Percentiles rank a stretch among this genome's conserved stretches.
Conservation (phyloP, 2,888 invertebrate species). For the Apodemia hepburni region DNA sequence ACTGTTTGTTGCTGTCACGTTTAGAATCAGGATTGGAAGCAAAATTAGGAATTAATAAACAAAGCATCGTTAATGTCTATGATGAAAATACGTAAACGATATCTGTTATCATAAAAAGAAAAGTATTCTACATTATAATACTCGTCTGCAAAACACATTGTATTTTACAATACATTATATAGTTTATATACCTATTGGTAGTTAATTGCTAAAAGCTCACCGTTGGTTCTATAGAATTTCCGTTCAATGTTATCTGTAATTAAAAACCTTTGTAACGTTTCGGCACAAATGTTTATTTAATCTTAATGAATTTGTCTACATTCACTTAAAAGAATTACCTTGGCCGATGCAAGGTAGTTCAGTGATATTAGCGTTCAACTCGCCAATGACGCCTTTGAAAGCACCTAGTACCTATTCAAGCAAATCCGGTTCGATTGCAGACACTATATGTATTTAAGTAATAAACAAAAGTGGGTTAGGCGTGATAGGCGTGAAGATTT, state of each 20-base stretch:
- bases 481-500: not conserved
- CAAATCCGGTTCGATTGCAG: conserved; percentile 45
- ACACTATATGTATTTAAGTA: conserved; percentile 4
- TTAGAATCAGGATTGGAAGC: too few relatives aligned
- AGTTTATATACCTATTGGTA: not conserved
- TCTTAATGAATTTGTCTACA: conserved; percentile 46
- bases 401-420: conserved; percentile 55
- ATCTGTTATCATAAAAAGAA: too few relatives aligned
- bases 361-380: conserved; percentile 66
- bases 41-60: too few relatives aligned
- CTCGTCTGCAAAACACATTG: too few relatives aligned
- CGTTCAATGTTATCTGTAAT: not conserved
- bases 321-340: conserved; percentile 64
- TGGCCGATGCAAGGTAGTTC: conserved; percentile 75
- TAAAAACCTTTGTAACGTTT: conserved; percentile 22
- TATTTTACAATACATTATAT: too few relatives aligned
- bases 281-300: conserved; percentile 27
- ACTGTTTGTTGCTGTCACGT: too few relatives aligned
- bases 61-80: too few relatives aligned
- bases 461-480: conserved; percentile 4
- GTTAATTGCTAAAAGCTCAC: not conserved
- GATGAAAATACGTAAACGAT: too few relatives aligned
- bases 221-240: not conserved
- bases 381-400: conserved; percentile 68
- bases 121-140: too few relatives aligned